Evolutionary conservation across 2,113 vertebrate species (phyloP).

Genomic region (Guaruba guarouba): DNA sequence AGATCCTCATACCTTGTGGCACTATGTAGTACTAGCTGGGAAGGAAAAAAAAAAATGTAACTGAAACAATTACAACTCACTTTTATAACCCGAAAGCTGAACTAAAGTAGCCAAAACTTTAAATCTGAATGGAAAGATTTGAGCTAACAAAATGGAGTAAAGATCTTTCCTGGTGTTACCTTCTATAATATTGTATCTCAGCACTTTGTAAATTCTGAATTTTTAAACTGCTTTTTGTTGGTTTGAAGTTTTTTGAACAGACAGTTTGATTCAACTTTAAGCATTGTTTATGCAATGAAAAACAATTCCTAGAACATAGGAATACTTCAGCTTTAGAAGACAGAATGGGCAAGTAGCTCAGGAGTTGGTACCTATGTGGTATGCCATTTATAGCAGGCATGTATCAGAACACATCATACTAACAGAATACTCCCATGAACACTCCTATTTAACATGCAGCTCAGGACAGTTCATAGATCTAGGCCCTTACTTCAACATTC

Average conservation of each 20-base stretch:
- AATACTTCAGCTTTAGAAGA: neutral
- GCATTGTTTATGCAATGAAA: neutral
- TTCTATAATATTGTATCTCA: neutral
- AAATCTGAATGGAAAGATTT: neutral
- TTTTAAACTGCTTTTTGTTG: neutral
- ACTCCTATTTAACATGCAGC: neutral
- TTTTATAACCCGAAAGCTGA: neutral
- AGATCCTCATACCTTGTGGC: conserved; percentile 81
- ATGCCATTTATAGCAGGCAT: neutral
- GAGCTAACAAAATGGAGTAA: neutral
- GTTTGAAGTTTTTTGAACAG: neutral
- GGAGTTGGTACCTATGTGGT: neutral
- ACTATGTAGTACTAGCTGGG: conserved; percentile 79
- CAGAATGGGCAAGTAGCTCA: neutral
- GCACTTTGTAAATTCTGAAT: neutral
- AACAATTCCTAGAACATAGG: neutral
- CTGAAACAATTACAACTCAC: neutral
- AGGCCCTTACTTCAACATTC: neutral
- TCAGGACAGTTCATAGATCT: neutral
- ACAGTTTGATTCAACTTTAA: neutral
- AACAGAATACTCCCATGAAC: neutral
- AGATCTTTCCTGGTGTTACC: neutral
- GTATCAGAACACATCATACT: neutral
- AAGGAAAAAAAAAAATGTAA: neutral
- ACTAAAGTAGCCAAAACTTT: neutral